These are phyloP conservation scores for Trichonephila clavata DNA, from an alignment of 1,140 invertebrate species.

Conservation along the genomic window DNA sequence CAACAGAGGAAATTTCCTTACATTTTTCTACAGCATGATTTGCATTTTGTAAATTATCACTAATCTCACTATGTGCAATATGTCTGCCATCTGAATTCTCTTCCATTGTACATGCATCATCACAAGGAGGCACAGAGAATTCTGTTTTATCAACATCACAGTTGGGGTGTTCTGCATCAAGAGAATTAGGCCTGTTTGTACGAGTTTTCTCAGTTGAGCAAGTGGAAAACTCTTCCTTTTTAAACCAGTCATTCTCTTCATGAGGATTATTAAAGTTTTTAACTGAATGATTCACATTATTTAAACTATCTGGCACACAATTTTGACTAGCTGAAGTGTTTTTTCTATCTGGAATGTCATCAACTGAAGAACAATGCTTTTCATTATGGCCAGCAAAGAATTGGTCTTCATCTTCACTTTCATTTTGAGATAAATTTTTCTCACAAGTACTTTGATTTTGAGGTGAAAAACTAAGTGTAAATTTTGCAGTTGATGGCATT, in stretches of 20 bases:
- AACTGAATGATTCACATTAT: neutral
- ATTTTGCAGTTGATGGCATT: neutral
- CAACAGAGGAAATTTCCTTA: neutral
- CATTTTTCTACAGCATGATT: neutral
- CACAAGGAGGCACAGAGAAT: constrained; percentile 27
- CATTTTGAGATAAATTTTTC: constrained; percentile 13
- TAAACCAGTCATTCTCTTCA: neutral
- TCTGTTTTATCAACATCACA: constrained; percentile 39
- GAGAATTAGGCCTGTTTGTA: neutral
- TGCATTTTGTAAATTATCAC: neutral
- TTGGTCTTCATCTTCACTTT: constrained; percentile 37
- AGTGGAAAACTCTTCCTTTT: neutral
- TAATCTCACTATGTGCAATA: neutral
- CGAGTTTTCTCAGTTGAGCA: constrained; percentile 24
- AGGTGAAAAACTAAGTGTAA: neutral
- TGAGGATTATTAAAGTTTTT: neutral
- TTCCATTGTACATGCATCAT: neutral
- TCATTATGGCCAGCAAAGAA: neutral
- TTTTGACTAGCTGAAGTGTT: constrained; percentile 31
- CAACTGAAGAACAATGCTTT: neutral
- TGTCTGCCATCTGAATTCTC: neutral
- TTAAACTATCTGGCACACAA: constrained; percentile 34
- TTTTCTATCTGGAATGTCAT: constrained; percentile 6
- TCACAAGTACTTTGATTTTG: constrained; percentile 2
- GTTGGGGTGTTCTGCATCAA: neutral